phyloP scores from a whole-genome alignment of 1,140 invertebrate species.

The Choristoneura fumiferana region DNA sequence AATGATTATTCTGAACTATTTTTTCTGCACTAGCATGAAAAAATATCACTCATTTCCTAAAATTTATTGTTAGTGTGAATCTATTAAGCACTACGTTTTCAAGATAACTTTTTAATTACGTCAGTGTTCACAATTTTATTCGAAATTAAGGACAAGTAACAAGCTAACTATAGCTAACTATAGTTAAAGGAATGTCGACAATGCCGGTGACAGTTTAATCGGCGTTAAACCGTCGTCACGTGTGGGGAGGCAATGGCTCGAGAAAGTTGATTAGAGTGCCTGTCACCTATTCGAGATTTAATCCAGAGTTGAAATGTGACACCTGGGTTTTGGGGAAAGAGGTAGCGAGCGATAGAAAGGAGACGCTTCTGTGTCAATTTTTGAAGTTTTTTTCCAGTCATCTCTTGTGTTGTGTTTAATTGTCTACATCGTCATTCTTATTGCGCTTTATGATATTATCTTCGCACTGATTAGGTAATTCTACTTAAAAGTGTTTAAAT shows the following conservation, averaged over 20 bases:
- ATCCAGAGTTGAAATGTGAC: conserved; percentile 41
- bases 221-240: conserved; percentile 66
- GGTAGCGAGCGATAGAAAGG: neutral
- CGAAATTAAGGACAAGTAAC: conserved; percentile 5
- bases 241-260: conserved; percentile 60
- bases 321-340: conserved; percentile 4
- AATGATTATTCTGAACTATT: no score
- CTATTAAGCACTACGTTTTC: no score
- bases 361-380: conserved; percentile 24
- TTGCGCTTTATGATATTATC: no score
- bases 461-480: no score
- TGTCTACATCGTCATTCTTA: no score
- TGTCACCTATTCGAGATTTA: conserved; percentile 71
- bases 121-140: neutral
- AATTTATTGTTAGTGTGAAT: no score
- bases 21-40: no score
- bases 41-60: no score
- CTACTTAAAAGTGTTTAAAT: no score
- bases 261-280: conserved; percentile 73
- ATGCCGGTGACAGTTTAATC: conserved; percentile 65
- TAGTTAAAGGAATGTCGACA: conserved; percentile 29
- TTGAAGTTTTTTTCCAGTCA: conserved; percentile 23
- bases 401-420: no score
- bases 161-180: conserved; percentile 12
- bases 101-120: neutral